Evolutionary conservation across 2,888 invertebrate genomes (phyloP), one percentile per base, ranked within the genome.

Genomic region (Incurvaria masculella): DNA sequence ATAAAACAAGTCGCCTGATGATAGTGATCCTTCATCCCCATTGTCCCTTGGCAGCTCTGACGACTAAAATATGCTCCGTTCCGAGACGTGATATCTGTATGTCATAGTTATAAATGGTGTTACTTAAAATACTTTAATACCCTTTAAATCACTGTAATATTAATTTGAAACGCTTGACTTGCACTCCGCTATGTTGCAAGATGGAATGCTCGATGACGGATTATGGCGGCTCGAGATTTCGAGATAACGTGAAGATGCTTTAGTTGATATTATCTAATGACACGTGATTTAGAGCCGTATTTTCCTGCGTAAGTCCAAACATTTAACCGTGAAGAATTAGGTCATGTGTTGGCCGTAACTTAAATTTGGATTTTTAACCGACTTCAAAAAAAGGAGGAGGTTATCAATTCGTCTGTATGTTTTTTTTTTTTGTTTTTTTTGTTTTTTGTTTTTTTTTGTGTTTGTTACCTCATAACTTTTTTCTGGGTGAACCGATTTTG

Each of bases 1-100:
- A 73, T 63, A 75, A 74, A 75, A 76, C 68, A 70, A 68, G 57
- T 63, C 62, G 8, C 59, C 60, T 75, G 75, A 78, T 76, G 76
- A 76, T 74, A 70, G 71, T 73, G 73, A 78, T 78, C 72, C 78
- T 66, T 78, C 78, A 78, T 68, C 68, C 61, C 75, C 74, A 76
- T 78, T 78, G 78, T 76, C 75, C 76, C 75, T 76, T 78, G 76
- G 75, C 78, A 76, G 71, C 74, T 76, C 74, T 74, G 65, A 63
- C 68, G 72, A 74, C 75, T 75, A 75, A 75, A 71, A 74, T 76
- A 76, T 75, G 72, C 68, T 70, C 62, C 64, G 64, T 67, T 68
- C 66, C 61, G 72, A 70, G 70, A 71, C 71, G 68, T 72, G 74
- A 74, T 73, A 71, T 72, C 69, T 62, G 70, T 68, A 70, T 71